These are phyloP conservation scores for Parnassius glacialis DNA, from an alignment of 2,888 invertebrate genomes.

Conservation along the genomic window DNA sequence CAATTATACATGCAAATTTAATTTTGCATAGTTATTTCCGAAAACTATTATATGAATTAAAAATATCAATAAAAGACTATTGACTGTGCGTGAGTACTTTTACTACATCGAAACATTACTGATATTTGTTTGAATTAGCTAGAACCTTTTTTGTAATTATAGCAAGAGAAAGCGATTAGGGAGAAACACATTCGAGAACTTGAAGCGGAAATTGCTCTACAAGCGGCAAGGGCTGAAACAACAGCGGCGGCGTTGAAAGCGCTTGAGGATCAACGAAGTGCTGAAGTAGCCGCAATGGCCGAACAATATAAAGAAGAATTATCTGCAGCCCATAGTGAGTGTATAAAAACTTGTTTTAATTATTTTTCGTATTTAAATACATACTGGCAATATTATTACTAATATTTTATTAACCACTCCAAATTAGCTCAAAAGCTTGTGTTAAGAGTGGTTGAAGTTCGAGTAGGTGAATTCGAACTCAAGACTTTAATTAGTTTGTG, in stretches of 20 bases:
- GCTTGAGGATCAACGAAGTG: constrained; percentile 59
- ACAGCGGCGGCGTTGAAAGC: constrained; percentile 56
- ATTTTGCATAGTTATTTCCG: no score
- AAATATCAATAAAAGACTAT: no score
- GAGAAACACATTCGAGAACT: constrained; percentile 76
- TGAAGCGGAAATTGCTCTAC: constrained; percentile 63
- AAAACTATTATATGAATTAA: no score
- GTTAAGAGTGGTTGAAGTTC: no score
- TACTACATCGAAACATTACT: no score
- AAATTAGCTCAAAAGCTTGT: no score
- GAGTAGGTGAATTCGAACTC: no score
- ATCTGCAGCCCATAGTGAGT: constrained; percentile 68
- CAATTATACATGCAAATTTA: no score
- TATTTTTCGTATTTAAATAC: no score
- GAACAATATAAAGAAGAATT: constrained; percentile 73
- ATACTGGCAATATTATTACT: neutral
- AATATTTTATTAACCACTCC: neutral
- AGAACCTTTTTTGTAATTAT: constrained; percentile 8
- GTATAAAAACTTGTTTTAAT: neutral
- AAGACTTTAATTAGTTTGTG: no score
- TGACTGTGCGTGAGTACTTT: no score
- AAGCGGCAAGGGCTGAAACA: constrained; percentile 61
- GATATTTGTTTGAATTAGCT: no score
- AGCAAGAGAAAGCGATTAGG: constrained; percentile 67
- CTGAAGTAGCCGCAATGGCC: constrained; percentile 49